These are phyloP conservation scores for Mechanitis mazaeus DNA, from an alignment of 2,888 invertebrate species.

Conservation along the genomic window DNA sequence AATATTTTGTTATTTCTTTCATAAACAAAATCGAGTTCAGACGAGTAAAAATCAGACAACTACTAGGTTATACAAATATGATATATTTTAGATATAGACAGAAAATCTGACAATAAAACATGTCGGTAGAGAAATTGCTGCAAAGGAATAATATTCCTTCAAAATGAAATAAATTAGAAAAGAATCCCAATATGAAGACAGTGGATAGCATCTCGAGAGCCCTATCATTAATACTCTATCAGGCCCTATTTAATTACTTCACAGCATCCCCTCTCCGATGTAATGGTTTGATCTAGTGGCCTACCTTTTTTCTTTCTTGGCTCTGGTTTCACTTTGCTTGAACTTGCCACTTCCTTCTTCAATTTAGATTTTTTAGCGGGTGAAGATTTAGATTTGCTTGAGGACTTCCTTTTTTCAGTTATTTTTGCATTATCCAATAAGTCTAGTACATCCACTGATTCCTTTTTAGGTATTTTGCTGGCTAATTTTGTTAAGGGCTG, in stretches of 20 bases:
- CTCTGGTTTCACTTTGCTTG: constrained; percentile 48
- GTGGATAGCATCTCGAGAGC: too few species aligned
- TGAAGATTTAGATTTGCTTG: constrained; percentile 44
- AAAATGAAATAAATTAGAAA: too few species aligned
- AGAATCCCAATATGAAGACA: too few species aligned
- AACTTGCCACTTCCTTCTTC: constrained; percentile 49
- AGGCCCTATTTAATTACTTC: constrained; percentile 25
- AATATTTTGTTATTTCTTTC: too few species aligned
- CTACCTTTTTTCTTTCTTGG: constrained; percentile 71
- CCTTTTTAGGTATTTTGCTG: constrained; percentile 62
- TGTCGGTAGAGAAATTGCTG: constrained; percentile 36
- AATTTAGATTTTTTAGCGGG: constrained; percentile 53
- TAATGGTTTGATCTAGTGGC: constrained; percentile 35
- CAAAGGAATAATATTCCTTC: constrained; percentile 28
- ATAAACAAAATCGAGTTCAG: too few species aligned
- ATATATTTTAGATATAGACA: constrained; percentile 30
- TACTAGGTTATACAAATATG: too few species aligned
- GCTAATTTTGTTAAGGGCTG: constrained; percentile 62
- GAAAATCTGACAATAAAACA: constrained; percentile 39
- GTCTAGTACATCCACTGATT: constrained; percentile 52
- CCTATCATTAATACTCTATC: not conserved
- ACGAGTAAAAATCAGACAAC: too few species aligned
- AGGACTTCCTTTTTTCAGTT: constrained; percentile 55
- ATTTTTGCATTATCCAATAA: constrained; percentile 52
- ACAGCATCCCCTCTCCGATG: constrained; percentile 40